phyloP scores from a whole-genome alignment of 2,888 invertebrate genomes.

The Alitta virens region DNA sequence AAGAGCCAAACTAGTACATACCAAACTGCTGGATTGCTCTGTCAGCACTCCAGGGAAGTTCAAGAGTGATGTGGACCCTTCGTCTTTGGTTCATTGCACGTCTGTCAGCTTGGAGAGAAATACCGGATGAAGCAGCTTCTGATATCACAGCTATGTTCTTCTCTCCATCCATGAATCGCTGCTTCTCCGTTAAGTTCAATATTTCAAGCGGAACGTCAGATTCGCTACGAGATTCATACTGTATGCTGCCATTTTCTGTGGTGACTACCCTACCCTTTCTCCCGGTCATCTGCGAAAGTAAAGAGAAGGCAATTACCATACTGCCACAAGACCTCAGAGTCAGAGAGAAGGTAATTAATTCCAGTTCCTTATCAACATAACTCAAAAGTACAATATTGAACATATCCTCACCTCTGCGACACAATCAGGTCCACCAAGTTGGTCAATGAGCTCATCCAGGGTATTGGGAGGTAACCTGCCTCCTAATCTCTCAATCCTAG shows the following conservation, averaged over 20 bases:
- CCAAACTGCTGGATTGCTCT: slow-evolving; percentile 55
- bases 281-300: slow-evolving; percentile 57
- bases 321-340: no score
- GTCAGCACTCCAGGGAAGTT: slow-evolving; percentile 55
- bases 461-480: slow-evolving; percentile 75
- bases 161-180: slow-evolving; percentile 51
- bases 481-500: slow-evolving; percentile 81
- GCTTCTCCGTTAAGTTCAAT: slow-evolving; percentile 52
- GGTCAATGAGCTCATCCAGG: slow-evolving; percentile 52
- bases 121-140: slow-evolving; percentile 55
- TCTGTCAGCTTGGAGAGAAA: slow-evolving; percentile 53
- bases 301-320: no score
- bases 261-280: slow-evolving; percentile 45
- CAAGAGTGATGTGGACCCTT: slow-evolving; percentile 51
- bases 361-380: no score
- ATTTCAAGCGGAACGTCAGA: slow-evolving; percentile 40
- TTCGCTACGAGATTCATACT: slow-evolving; percentile 43
- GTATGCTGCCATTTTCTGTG: slow-evolving; percentile 28
- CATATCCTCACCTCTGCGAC: no score
- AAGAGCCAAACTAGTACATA: no score
- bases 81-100: slow-evolving; percentile 45
- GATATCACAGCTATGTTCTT: slow-evolving; percentile 55
- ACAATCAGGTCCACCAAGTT: slow-evolving; percentile 47
- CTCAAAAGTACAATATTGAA: no score
- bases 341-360: no score